Base-by-base conservation (phyloP, 2,113 vertebrate species). In the Tychaedon coryphoeus region DNA sequence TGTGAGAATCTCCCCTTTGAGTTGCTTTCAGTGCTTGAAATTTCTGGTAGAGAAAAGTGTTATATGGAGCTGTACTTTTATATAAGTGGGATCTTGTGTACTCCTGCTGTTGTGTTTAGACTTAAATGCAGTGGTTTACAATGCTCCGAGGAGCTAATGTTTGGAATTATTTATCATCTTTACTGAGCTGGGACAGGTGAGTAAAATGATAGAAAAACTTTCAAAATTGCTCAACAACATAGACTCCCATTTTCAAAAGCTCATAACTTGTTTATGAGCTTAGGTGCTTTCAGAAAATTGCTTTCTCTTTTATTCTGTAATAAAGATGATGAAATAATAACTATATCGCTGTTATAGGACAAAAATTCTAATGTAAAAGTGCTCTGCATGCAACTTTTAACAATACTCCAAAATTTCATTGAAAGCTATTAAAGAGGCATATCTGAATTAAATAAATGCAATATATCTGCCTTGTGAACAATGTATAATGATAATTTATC, bases 381-480 rank as follows among this genome's bases (percentile, higher is more conserved):
- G 66, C 56, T 78, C n/a, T 82, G 51, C 42, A 8, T 57, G 33
- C 71, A 42, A 89, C 38, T 91, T 93, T 29, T 71, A 92, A 28
- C n/a, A 78, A 48, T 51, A 29, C 16, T 81, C 50, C 40, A 75
- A 62, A 57, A 65, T 82, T 89, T 54, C 65, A 29, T 62, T 75
- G 62, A 54, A 90, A 64, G 31, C 48, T 85, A 36, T 75, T 91
- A 65, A 78, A 78, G 65, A 47, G 72, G 53, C 19, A 0, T 47
- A 84, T 65, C 47, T 86, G 70, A 69, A 88, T 95, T 95, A 93
- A 93, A 91, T 90, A 93, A 93, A 65, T 74, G 50, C 29, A 71
- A 36, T 91, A 25, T 86, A 92, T 97, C 79, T 97, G 74, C 69
- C 28, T 65, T 45, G 57, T 79, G 95, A 91, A 92, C 58, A 82